Conservation (phyloP, 2,888 invertebrate genomes). For the Strigamia maritima region DNA sequence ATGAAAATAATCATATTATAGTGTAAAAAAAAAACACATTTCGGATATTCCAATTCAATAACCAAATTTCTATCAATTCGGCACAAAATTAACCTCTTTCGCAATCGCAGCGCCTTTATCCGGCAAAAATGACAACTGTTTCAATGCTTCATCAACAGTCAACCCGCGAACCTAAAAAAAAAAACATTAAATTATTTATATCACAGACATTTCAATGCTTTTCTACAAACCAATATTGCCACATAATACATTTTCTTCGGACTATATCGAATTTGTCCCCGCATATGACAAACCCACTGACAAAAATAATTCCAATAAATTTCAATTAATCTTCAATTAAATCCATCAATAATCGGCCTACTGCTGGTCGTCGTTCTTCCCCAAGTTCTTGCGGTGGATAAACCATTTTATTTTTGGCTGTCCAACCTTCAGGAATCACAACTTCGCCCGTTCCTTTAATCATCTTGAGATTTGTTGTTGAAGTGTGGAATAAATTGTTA, state of each 20-base stretch:
- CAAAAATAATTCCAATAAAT: too few relatives aligned
- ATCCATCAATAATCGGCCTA: constrained; percentile 56
- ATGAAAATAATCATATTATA: too few relatives aligned
- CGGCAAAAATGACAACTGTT: constrained; percentile 77
- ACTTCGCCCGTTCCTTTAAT: not conserved
- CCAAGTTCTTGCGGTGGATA: constrained; percentile 72
- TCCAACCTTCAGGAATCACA: constrained; percentile 59
- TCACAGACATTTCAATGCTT: not conserved
- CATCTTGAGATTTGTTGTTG: not conserved
- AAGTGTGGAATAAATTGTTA: not conserved
- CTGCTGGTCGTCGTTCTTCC: constrained; percentile 77
- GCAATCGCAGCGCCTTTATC: constrained; percentile 55
- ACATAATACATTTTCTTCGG: constrained; percentile 92
- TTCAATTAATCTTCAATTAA: constrained; percentile 36
- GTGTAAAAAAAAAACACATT: too few relatives aligned
- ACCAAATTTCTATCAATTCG: not conserved
- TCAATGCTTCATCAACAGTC: constrained; percentile 89
- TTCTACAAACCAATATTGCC: constrained; percentile 57
- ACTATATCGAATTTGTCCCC: constrained; percentile 81
- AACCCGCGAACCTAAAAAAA: constrained; percentile 76
- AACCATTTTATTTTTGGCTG: constrained; percentile 68
- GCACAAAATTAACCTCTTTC: constrained; percentile 56
- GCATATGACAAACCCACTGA: constrained; percentile 86
- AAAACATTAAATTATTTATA: not conserved
- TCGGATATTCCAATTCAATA: too few relatives aligned